A percentile compares a stretch with the other conserved stretches of the same genome.
Conservation (phyloP, 2,888 invertebrate genomes). For the Athalia circularis region DNA sequence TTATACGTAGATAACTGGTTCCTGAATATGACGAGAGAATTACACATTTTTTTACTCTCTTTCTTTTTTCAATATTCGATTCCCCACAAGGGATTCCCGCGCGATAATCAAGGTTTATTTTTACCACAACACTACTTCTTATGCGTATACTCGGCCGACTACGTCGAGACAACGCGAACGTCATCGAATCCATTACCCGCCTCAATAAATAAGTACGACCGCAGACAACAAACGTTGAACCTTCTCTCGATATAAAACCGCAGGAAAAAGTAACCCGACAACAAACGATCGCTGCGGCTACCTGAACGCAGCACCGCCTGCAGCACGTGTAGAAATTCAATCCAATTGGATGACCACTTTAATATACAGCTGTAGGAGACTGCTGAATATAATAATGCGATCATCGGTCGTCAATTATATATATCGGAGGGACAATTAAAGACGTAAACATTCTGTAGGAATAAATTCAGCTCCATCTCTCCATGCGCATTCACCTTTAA, state of each 20-base stretch:
- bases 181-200: slow-evolving; percentile 41
- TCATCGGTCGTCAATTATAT: too few species aligned
- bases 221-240: background rate
- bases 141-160: background rate
- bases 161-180: slow-evolving; percentile 4
- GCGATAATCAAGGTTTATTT: background rate
- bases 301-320: background rate
- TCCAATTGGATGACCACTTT: too few species aligned
- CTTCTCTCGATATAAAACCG: background rate
- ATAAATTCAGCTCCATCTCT: background rate
- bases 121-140: too few species aligned
- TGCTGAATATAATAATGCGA: too few species aligned
- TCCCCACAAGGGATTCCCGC: background rate
- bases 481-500: background rate
- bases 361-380: too few species aligned
- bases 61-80: background rate
- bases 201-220: slow-evolving; percentile 17
- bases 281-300: slow-evolving; percentile 10
- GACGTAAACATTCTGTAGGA: too few species aligned
- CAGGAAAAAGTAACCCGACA: slow-evolving; percentile 16
- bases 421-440: too few species aligned
- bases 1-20: slow-evolving; percentile 21
- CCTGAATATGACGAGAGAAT: background rate
- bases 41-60: background rate
- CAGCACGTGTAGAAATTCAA: too few species aligned